A percentile compares a stretch with the other conserved stretches of the same genome.
These are phyloP conservation scores for Numenius arquata DNA, from an alignment of 2,113 vertebrate species.

Conservation along the genomic window DNA sequence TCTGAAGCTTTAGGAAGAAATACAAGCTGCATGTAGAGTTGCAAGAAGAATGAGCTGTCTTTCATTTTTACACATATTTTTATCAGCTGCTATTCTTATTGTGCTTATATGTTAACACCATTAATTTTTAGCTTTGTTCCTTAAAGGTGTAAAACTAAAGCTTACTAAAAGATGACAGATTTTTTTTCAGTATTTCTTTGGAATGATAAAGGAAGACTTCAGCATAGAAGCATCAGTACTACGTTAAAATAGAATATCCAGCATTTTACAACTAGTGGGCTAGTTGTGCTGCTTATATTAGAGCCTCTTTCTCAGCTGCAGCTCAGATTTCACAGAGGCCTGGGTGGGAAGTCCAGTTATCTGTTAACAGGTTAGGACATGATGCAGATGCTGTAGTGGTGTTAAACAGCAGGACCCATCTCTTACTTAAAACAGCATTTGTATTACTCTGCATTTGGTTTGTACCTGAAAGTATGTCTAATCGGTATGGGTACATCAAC, in stretches of 20 bases:
- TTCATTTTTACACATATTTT: not conserved
- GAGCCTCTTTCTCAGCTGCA: not conserved
- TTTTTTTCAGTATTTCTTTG: not conserved
- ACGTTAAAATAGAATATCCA: not conserved
- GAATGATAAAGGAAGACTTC: not conserved
- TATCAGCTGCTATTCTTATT: not conserved
- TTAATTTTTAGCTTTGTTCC: not conserved
- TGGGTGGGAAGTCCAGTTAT: not conserved
- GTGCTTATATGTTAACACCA: not conserved
- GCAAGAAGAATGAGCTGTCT: not conserved
- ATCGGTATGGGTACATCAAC: accelerated
- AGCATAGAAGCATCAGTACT: not conserved
- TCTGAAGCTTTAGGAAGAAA: not conserved
- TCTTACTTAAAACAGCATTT: not conserved
- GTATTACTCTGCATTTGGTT: not conserved
- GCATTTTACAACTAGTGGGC: not conserved
- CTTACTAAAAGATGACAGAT: not conserved
- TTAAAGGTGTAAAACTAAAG: not conserved
- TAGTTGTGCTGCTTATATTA: not conserved
- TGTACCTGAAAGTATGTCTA: not conserved
- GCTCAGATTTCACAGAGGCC: not conserved
- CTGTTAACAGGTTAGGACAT: not conserved
- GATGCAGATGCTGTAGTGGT: not conserved
- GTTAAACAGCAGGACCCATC: not conserved
- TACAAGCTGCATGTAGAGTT: not conserved